phyloP scores from a whole-genome alignment of 2,888 invertebrate species.

The Morinoia aosen region DNA sequence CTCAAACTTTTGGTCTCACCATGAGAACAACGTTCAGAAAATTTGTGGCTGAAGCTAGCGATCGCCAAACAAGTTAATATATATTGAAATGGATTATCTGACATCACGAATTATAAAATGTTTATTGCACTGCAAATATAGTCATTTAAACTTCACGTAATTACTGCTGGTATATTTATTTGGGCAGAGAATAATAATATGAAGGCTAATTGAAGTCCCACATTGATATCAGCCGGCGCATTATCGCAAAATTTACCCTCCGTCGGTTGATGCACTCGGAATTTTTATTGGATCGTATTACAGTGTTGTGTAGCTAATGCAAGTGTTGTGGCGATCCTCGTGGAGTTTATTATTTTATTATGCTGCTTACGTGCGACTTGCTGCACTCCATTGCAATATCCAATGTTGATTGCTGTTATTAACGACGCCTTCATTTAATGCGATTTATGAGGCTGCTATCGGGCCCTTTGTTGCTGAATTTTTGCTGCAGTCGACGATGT shows the following conservation, averaged over 20 bases:
- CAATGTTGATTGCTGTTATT: background rate
- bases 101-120: background rate
- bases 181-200: background rate
- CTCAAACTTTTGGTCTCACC: background rate
- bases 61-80: background rate
- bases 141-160: background rate
- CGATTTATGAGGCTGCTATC: background rate
- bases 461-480: background rate
- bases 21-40: background rate
- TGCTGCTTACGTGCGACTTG: background rate
- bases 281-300: background rate
- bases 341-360: background rate
- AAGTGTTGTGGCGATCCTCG: conserved; percentile 4
- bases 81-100: background rate
- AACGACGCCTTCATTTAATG: background rate
- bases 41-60: background rate
- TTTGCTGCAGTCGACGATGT: background rate
- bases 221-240: background rate
- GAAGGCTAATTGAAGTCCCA: background rate
- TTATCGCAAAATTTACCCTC: background rate
- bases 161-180: background rate
- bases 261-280: background rate
- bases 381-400: background rate
- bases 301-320: conserved; percentile 3
- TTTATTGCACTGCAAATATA: background rate